These are phyloP conservation scores for Onychomys arenicola DNA, from an alignment of 2,797 vertebrate species.

Conservation along the genomic window DNA sequence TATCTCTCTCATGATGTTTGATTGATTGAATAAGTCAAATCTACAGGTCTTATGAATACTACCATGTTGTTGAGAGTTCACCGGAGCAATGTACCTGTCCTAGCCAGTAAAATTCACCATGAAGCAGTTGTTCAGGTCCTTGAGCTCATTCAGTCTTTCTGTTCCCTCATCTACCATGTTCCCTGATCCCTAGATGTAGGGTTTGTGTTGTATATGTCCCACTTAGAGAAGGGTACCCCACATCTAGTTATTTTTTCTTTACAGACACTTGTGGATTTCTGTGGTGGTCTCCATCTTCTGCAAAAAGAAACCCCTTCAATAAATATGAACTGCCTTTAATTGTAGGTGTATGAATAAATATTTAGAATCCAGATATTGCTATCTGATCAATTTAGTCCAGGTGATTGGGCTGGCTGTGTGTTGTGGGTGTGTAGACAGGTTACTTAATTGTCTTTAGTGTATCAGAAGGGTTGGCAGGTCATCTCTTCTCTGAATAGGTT, in stretches of 20 bases:
- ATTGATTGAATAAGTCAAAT: neutral
- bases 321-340: neutral
- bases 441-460: too few species aligned
- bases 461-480: rapidly evolving
- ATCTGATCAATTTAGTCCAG: neutral
- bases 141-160: neutral
- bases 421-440: neutral
- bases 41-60: neutral
- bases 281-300: neutral
- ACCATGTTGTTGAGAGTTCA: neutral
- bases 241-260: neutral
- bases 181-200: neutral
- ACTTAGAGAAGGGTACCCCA: neutral
- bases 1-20: neutral
- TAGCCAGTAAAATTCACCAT: neutral
- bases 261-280: neutral
- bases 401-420: neutral
- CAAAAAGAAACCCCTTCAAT: neutral
- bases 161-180: neutral
- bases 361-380: neutral
- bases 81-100: neutral
- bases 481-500: neutral
- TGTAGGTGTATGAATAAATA: neutral
- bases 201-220: neutral
- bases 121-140: neutral